Base-by-base conservation (phyloP, 2,888 invertebrate genomes). In the Amorpha juglandis region DNA sequence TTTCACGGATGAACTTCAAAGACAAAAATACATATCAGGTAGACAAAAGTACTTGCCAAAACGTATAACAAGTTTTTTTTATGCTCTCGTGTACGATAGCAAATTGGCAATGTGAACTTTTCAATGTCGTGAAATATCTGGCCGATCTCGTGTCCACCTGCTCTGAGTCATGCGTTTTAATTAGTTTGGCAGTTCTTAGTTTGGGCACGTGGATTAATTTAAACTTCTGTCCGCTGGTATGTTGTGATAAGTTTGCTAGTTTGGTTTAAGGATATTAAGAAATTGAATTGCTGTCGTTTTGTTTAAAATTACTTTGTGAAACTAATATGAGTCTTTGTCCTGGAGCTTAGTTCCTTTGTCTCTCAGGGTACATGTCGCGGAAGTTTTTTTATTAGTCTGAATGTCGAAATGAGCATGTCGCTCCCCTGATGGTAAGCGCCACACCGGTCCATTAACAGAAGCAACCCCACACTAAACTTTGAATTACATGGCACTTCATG, bases 31-130 rank as follows among this genome's bases (percentile, higher is more conserved):
- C n/a, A 33, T 33, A 8, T 27, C n/a, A 53, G n/a, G 27, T 7
- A 33, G 8, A 19, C 19, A 1, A 16, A 11, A 38, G 6, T 42
- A 50, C 50, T 42, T 58, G 58, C 58, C 58, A 58, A 58, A 58
- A 19, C 11, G 1, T 19, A 38, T 58, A 19, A 58, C 58, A 9
- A 38, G n/a, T 38, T 38, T 19, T 12, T 42, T 19, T 50, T 27
- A 33, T 48, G 4, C 19, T 6, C 12, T 21, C 27, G 48, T 35
- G 35, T 55, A 55, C 47, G 42, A 48, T 55, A 55, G 55, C 55
- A 58, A 58, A 9, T 64, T 64, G 64, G 64, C 64, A 64, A 6
- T 48, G 47, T 48, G 55, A 64, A 64, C 55, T 64, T 48, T 55
- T 53, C 64, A 64, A 64, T 64, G 64, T 64, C 64, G 27, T 19